A percentile compares a stretch with the other conserved stretches of the same genome.
These are phyloP conservation scores for Chirona hameri DNA, from an alignment of 2,888 invertebrate species.

Conservation along the genomic window DNA sequence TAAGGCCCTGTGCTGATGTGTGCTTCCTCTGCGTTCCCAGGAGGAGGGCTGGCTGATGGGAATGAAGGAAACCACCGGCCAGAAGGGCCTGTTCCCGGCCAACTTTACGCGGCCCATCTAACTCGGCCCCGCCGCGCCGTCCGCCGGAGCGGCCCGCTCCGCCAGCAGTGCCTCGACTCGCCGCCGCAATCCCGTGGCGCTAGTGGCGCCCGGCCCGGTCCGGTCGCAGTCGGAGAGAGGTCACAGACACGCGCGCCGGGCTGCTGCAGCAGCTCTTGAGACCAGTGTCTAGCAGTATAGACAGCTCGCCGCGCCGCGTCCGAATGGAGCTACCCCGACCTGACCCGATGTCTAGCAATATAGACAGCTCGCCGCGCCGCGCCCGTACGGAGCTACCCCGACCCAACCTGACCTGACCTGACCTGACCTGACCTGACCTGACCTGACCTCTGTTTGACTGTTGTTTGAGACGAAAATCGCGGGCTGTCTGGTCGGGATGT, in stretches of 20 bases:
- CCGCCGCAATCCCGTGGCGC: not conserved
- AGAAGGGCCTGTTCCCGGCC: slow-evolving; percentile 96
- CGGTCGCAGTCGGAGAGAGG: not conserved
- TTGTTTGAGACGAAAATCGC: not conserved
- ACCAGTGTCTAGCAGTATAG: not conserved
- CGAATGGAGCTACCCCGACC: too few species aligned
- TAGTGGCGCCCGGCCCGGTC: not conserved
- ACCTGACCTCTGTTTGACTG: not conserved
- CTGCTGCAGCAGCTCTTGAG: not conserved
- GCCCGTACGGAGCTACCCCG: too few species aligned
- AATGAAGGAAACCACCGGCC: slow-evolving; percentile 76
- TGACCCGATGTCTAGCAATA: not conserved
- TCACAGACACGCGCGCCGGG: not conserved
- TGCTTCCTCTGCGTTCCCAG: slow-evolving; percentile 55
- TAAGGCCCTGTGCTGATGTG: too few species aligned
- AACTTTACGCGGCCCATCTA: slow-evolving; percentile 92
- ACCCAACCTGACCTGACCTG: too few species aligned
- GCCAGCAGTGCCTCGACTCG: slow-evolving; percentile 11
- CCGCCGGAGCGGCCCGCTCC: not conserved
- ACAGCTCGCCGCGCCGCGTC: not conserved
- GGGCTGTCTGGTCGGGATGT: not conserved
- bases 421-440: not conserved
- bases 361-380: not conserved
- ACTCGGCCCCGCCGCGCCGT: too few species aligned
- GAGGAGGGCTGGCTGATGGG: slow-evolving; percentile 99